Base-by-base conservation (phyloP, 2,113 vertebrate genomes). In the Potamarius usumacintae region DNA sequence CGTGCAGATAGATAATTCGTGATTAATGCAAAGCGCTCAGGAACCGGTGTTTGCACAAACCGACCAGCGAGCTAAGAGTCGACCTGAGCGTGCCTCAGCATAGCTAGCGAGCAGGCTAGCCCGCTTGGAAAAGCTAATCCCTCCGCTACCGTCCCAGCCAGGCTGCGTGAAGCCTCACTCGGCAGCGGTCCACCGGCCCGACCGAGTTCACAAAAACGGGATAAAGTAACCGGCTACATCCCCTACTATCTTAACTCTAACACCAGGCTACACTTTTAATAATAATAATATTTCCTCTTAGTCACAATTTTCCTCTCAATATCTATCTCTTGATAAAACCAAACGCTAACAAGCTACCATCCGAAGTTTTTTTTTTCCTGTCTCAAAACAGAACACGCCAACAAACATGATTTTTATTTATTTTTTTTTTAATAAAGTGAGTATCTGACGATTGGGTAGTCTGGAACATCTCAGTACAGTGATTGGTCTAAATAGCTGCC, bases 311-410 rank as follows among this genome's bases (percentile, higher is more conserved):
- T 30, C 8, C 7, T 50, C 18, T 25, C 48, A 77, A 60, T 58
- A 42, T n/a, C 60, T 83, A 48, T 82, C 15, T 22, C 72, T 84
- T 83, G 53, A 62, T 52, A 17, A 63, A 71, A 86, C n/a, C 53
- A 63, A 79, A 80, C n/a, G 84, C 82, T 88, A 83, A 87, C 89
- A 72, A 76, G 53, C 82, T 72, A 65, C 83, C 74, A 52, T 90
- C 83, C 85, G 83, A 83, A 87, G 84, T 89, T 89, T 90, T 90
- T 86, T 88, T 90, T 90, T 84, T 82, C 25, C 87, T 86, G 78
- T 22, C 87, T 89, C 87, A 90, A 90, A 90, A 90, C 89, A 90
- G 89, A 89, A 67, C 77, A 79, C 55, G 55, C 63, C 30, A 90
- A 55, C 77, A 4, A 87, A 63, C 22, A 0, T 88, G 85, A 48